These are phyloP conservation scores for Phocoena phocoena DNA, from an alignment of 2,113 vertebrate genomes.

Conservation along the genomic window DNA sequence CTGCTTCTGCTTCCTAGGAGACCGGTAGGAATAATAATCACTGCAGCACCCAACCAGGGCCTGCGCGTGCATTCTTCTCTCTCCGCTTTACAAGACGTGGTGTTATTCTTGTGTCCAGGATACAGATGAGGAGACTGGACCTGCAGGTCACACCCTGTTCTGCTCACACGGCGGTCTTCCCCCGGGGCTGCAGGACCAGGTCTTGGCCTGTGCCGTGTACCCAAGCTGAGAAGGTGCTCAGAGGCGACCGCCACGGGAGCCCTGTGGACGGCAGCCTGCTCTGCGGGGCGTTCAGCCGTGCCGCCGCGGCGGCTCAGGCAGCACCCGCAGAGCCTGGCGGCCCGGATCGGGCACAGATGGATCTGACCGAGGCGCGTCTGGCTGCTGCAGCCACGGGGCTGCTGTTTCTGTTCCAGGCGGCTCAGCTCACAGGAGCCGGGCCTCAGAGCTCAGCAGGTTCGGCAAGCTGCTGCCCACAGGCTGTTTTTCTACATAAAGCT, in stretches of 20 bases:
- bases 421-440: neutral
- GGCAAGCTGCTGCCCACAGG: neutral
- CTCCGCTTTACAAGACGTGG: neutral
- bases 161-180: no score
- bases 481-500: neutral
- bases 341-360: fast-evolving
- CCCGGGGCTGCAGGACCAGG: neutral
- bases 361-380: neutral
- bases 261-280: fast-evolving
- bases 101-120: neutral
- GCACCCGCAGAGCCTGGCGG: fast-evolving
- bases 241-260: neutral
- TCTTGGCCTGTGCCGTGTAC: neutral
- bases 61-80: neutral
- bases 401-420: neutral
- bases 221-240: neutral
- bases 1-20: conserved; percentile 79
- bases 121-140: neutral
- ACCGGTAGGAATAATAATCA: conserved; percentile 7
- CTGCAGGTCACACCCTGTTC: fast-evolving
- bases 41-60: neutral
- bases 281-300: neutral
- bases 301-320: fast-evolving
- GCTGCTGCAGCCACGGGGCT: neutral
- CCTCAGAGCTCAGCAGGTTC: neutral